Base-by-base conservation (phyloP, 2,888 invertebrate genomes). In the Charanyca ferruginea region DNA sequence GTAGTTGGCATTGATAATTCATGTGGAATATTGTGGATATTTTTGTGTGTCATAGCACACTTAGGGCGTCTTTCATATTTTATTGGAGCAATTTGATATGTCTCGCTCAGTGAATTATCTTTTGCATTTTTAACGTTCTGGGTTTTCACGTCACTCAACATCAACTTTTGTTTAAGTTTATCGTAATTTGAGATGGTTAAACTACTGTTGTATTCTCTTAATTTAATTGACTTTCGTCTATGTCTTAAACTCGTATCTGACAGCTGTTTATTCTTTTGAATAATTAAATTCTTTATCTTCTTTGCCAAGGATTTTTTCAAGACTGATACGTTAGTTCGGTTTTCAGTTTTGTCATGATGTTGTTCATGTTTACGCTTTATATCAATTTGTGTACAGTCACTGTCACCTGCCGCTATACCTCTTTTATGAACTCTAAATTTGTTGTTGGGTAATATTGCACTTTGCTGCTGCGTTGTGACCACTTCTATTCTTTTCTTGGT, bases 321-420 rank as follows among this genome's bases (percentile, higher is more conserved):
- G 4, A 18, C 48, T 28, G 68, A 18, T 57, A 45, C 9, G 48
- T 20, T 20, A 28, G 4, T 38, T 38, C 38, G 38, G 5, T 5
- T 9, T 41, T 20, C 51, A 18, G 48, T 23, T 22, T 64, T 62
- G 16, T 41, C 38, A 23, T 4, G 9, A 32, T 28, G 9, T 44
- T 13, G 28, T n/a, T 11, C 41, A 28, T 53, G 25, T 49, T 41
- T 47, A 38, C 22, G n/a, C 1, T 54, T 66, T 7, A 44, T 22
- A 35, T 61, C n/a, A 3, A 47, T 51, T 59, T 54, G 16, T 35
- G 44, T 20, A 16, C 20, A 47, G 16, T 61, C 20, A 25, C 13
- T 73, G 42, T 74, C 79, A 22, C 66, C 74, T 18, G 49, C 53
- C 74, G 49, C 53, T 66, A 74, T 74, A 38, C 28, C n/a, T 58